Base-by-base conservation (phyloP, 2,888 invertebrate genomes). In the Phorcus lineatus region DNA sequence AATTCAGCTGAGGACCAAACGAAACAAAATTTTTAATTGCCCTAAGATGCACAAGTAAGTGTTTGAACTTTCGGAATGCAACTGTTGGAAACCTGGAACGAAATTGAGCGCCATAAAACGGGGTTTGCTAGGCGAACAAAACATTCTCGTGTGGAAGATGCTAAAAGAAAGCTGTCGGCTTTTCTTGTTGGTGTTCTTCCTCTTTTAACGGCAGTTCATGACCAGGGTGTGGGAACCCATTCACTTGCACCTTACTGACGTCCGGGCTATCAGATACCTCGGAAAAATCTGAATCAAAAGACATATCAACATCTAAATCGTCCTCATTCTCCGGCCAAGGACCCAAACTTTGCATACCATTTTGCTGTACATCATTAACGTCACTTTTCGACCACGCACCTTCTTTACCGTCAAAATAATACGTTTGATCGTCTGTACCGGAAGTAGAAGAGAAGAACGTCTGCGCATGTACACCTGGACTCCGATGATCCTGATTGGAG, bases 241-340 rank as follows among this genome's bases (percentile, higher is more conserved):
- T 70, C 19, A 70, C 40, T 19, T 70, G 70, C 4, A 36, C 36
- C 36, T 70, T 70, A 36, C 70, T 70, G n/a, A 40, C 36, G 13
- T 70, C 70, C n/a, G 28, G 70, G 19, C 70, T 70, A 24, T 70
- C 40, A 3, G 76, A 76, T 13, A 54, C 76, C 19, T 36, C 53
- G 13, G 76, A 76, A 19, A 87, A 87, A 74, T 87, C 82, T 13
- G 86, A 84, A 81, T 87, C 87, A 75, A 87, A 87, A 3, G 86
- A 81, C 53, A 83, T 70, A 53, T 85, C 82, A 40, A 83, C 57
- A 53, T 85, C 82, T 3, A 80, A 54, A 24, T 77, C 67, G 6
- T 81, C 82, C 11, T 84, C 81, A 47, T 74, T 80, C 16, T 84
- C 82, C 3, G 86, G 86, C 86, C 86, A 86, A 2, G 86, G 85